Evolutionary conservation across 2,113 vertebrate species (phyloP), one percentile per base, ranked within the genome.

Genomic region (Melanocharis versteri): DNA sequence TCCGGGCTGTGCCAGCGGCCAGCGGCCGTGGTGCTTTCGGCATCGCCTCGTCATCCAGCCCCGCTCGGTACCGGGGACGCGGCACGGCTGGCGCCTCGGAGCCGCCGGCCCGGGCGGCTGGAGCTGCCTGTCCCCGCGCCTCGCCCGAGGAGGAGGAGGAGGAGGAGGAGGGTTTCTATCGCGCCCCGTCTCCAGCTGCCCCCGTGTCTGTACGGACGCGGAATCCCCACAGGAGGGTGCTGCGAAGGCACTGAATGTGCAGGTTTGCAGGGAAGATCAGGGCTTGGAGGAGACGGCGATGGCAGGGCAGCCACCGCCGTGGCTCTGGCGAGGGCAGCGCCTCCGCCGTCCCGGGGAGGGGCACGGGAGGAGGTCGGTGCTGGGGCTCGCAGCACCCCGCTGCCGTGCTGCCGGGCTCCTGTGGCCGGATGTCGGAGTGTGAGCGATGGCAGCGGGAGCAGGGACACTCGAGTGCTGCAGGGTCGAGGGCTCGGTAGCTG

Each of bases 161-260:
- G 45, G 89, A 81, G 7, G 72, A 79, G 30, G 69, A 68, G 57
- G 51, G 27, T 62, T 93, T 76, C 35, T 71, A 42, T 51, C 13
- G 44, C 9, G 47, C 72, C 89, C 70, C 66, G 27, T 50, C 50
- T 47, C 45, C 62, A 90, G 87, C 95, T 95, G 79, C 94, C 94
- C 95, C 96, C 21, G 35, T 42, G 85, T 90, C 57, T 95, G 94
- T 90, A 92, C 1, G 92, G 78, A 91, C 95, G 9, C 85, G 8
- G 88, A 92, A 94, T 94, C 94, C 95, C 96, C 95, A 92, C 95
- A 94, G 95, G 95, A 95, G 94, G 95, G 94, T 94, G 95, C 95
- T 97, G 88, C 75, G 89, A 94, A 95, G 96, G 96, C 94, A 95
- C 65, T 42, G 60, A 97, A 93, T 39, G 95, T 77, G 88, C 85